Base-by-base conservation (phyloP, 1,140 invertebrate species). In the Argopecten irradians region DNA sequence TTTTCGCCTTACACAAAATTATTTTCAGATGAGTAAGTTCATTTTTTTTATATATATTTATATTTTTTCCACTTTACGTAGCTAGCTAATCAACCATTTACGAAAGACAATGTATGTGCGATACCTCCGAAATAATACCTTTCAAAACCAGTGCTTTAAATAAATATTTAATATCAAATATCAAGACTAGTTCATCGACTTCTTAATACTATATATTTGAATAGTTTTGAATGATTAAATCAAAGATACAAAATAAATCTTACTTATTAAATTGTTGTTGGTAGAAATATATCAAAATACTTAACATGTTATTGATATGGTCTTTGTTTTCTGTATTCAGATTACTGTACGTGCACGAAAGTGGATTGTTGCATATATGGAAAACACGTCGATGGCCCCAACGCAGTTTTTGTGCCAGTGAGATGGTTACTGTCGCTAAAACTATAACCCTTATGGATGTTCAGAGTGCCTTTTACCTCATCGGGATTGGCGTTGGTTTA, bases 351-450 rank as follows among this genome's bases (percentile, higher is more conserved):
- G 89, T 92, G 33, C 55, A 82, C 55, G 92, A 92, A 82, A 88
- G 89, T 22, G 92, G 92, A 13, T 86, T 93, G 32, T 43, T 91
- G 5, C 83, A 92, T 35, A 91, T 89, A 34, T 93, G 91, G 91
- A 90, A 86, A 36, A 41, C 86, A 22, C 82, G 85, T 82, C 89
- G 89, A 83, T 92, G 90, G 89, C 86, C 89, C 1, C 88, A 90
- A 82, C 88, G 87, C n/a, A 87, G 36, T 32, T 86, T 87, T 84
- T 93, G 92, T 88, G 41, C 84, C 19, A 91, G 90, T 2, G 22
- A 32, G 0, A 32, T 90, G 9, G 35, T 84, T 3, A 86, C 89
- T 0, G 88, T 90, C 34, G 87, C 92, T 19, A 90, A 89, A 19
- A 46, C 88, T 32, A 91, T 92, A 46, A 83, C 71, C 0, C 43